Evolutionary conservation across 2,113 vertebrate species (phyloP).

Genomic region (Nothobranchius kuhntae): DNA sequence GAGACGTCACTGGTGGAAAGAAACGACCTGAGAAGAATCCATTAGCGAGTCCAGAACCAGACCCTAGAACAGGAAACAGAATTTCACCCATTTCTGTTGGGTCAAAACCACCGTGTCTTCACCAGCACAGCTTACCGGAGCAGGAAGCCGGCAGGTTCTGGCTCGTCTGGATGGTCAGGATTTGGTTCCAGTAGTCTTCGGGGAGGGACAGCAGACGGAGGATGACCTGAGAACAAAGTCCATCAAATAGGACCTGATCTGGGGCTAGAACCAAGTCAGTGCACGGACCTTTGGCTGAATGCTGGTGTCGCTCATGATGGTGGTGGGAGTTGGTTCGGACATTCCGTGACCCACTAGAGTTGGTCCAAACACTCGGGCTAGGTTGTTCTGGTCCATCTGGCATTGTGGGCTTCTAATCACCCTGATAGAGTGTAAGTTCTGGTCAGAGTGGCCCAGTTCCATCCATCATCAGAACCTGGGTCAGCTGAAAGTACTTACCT

Average conservation of each 20-base stretch:
- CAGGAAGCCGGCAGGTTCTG: conserved; percentile 29
- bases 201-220: conserved; percentile 78
- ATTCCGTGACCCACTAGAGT: conserved; percentile 83
- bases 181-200: conserved; percentile 77
- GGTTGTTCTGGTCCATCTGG: conserved; percentile 84
- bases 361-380: conserved; percentile 87
- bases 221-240: conserved; percentile 75
- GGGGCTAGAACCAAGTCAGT: neutral
- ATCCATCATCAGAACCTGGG: neutral
- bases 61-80: too few relatives aligned
- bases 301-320: conserved; percentile 84
- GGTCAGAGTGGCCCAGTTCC: too few relatives aligned
- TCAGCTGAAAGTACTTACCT: conserved; percentile 33
- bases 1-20: conserved; percentile 76
- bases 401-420: conserved; percentile 81
- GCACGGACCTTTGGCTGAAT: conserved; percentile 80
- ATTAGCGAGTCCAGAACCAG: neutral
- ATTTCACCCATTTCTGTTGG: too few relatives aligned
- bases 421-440: conserved; percentile 22
- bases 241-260: neutral
- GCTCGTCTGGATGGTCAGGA: conserved; percentile 46
- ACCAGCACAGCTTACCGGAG: conserved; percentile 19
- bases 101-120: conserved; percentile 47
- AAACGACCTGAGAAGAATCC: conserved; percentile 38
- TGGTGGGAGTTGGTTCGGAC: conserved; percentile 77